Conservation (phyloP, 92 coral and sea anemone species). For the Chrysogorgia sp. region DNA sequence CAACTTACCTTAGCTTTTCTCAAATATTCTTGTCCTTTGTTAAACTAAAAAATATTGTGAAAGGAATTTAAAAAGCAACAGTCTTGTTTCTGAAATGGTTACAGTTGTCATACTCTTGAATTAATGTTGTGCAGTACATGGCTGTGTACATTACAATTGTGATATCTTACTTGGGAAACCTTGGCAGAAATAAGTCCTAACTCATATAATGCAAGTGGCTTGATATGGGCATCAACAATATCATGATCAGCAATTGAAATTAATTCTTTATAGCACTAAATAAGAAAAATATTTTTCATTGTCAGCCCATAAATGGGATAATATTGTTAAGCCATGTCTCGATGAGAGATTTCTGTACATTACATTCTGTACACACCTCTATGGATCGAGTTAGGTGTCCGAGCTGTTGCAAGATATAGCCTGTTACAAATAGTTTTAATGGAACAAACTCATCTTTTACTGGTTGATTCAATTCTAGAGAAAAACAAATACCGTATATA, state of each 20-base stretch:
- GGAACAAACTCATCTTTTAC: constrained; percentile 11
- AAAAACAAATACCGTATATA: too few relatives aligned
- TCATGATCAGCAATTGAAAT: constrained; percentile 58
- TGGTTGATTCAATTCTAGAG: constrained; percentile 2
- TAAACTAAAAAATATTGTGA: constrained; percentile 5
- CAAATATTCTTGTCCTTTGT: constrained; percentile 78
- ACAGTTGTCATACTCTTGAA: neutral
- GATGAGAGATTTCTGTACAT: too few relatives aligned
- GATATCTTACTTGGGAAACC: constrained; percentile 71
- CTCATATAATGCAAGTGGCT: constrained; percentile 89
- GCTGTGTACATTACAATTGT: too few relatives aligned
- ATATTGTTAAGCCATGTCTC: too few relatives aligned
- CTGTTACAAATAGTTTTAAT: constrained; percentile 22
- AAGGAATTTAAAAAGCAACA: neutral
- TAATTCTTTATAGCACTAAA: constrained; percentile 82
- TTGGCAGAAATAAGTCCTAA: constrained; percentile 88
- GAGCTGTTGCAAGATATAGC: constrained; percentile 5
- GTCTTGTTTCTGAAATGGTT: neutral
- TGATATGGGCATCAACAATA: constrained; percentile 74
- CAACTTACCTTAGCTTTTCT: constrained; percentile 76
- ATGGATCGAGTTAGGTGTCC: constrained; percentile 5
- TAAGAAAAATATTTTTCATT: neutral
- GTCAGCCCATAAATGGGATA: too few relatives aligned
- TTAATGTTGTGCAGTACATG: too few relatives aligned
- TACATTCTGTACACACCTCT: too few relatives aligned